A percentile compares a stretch with the other conserved stretches of the same genome.
These are phyloP conservation scores for Propithecus deckenii DNA, from an alignment of 2,797 vertebrate genomes.

Conservation along the genomic window DNA sequence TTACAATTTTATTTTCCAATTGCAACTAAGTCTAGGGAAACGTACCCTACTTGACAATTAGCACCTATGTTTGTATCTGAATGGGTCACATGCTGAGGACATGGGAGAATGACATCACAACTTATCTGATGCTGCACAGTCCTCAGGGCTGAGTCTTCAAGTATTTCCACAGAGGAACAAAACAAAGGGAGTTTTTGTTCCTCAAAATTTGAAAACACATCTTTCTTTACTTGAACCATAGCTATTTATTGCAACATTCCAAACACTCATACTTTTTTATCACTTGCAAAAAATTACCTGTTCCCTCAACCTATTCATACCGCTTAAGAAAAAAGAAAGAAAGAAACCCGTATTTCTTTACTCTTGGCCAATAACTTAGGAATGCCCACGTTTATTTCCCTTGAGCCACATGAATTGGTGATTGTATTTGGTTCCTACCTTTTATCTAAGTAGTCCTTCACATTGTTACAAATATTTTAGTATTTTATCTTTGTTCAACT, in stretches of 20 bases:
- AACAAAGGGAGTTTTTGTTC: constrained; percentile 51
- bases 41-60: background rate
- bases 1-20: background rate
- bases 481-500: background rate
- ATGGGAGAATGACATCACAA: background rate
- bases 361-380: constrained; percentile 14
- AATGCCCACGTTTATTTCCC: constrained; percentile 8
- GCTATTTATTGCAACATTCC: constrained; percentile 53
- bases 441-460: background rate
- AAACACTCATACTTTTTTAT: constrained; percentile 47
- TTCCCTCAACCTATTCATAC: background rate
- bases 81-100: background rate
- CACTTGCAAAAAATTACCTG: background rate
- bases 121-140: background rate
- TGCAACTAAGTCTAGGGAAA: background rate
- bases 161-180: constrained; percentile 17
- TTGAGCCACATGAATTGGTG: background rate
- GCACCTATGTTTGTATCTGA: background rate
- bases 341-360: background rate
- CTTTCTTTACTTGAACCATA: background rate
- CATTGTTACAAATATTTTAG: background rate
- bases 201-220: constrained; percentile 48
- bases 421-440: background rate
- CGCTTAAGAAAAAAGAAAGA: background rate
- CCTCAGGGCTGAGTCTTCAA: background rate